Evolutionary conservation across 92 coral and sea anemone genomes (phyloP), one percentile per base, ranked within the genome.

Genomic region (Porites evermanni): DNA sequence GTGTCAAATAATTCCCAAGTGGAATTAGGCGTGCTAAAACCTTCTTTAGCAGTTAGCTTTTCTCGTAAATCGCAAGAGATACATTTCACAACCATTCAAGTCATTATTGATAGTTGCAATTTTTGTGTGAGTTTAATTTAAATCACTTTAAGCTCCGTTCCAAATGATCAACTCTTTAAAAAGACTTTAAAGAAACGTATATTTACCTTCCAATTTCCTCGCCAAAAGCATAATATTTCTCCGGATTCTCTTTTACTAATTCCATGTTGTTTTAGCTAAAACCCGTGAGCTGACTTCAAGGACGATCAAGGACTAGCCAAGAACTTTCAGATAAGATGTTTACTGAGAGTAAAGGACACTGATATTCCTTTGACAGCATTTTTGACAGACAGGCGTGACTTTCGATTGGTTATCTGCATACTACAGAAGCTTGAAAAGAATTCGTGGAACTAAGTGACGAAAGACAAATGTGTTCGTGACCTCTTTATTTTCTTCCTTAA

Each of bases 141-240:
- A 63, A 50, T 32, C 17, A 16, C 65, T 13, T 19, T 3, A 8
- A 16, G 2, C 17, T 59, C 17, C 38, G 51, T 18, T 79, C 5
- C 52, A 50, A 32, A 7, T 24, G 58, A 29, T n/a, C 0, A 47
- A 21, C 64, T 78, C 60, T 14, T 20, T 56, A 3, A 24, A 71
- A 52, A 14, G 23, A 53, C 51, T 23, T 58, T 24, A 38, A 24
- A 8, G 21, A 72, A 52, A 44, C 5, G 23, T 61, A 52, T 18
- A 6, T 60, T 29, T 91, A 93, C 97, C 97, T 94, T 59, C 93
- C 90, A 68, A 94, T 86, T 90, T 96, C 98, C 24, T 92, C 94
- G 58, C 89, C 86, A 70, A 96, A 90, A 58, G 84, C 85, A 80
- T 92, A 96, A 67, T 75, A 76, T 64, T 92, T 92, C 84, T 89